A percentile compares a stretch with the other conserved stretches of the same genome.
These are phyloP conservation scores for Python bivittatus DNA, from an alignment of 2,113 vertebrate species.

Conservation along the genomic window DNA sequence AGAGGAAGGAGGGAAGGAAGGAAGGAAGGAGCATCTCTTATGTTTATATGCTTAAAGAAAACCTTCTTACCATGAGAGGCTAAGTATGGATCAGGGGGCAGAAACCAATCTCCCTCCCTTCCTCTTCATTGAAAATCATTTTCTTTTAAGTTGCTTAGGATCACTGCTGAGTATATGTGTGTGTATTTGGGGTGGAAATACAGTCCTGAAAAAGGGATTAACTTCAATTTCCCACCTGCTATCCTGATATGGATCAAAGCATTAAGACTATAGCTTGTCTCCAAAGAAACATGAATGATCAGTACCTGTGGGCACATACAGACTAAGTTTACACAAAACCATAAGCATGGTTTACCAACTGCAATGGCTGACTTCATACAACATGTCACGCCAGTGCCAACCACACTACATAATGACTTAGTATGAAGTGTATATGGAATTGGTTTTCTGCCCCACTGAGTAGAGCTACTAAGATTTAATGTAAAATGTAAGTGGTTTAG, in stretches of 20 bases:
- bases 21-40: not conserved
- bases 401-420: no score
- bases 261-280: not conserved
- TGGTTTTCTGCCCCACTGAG: not conserved
- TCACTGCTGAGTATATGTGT: not conserved
- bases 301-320: no score
- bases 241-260: not conserved
- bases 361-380: no score
- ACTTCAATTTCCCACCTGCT: not conserved
- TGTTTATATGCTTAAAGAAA: not conserved
- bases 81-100: no score
- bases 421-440: not conserved
- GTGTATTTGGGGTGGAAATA: not conserved
- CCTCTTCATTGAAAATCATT: not conserved
- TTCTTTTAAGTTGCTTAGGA: not conserved
- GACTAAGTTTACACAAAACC: no score
- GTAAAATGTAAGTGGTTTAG: not conserved
- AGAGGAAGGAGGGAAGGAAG: no score
- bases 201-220: not conserved
- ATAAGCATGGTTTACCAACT: no score
- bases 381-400: no score
- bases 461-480: not conserved
- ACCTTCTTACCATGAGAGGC: no score
- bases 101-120: not conserved
- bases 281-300: not conserved